Evolutionary conservation across 2,888 invertebrate species (phyloP).

Genomic region (Adineta ricciae): DNA sequence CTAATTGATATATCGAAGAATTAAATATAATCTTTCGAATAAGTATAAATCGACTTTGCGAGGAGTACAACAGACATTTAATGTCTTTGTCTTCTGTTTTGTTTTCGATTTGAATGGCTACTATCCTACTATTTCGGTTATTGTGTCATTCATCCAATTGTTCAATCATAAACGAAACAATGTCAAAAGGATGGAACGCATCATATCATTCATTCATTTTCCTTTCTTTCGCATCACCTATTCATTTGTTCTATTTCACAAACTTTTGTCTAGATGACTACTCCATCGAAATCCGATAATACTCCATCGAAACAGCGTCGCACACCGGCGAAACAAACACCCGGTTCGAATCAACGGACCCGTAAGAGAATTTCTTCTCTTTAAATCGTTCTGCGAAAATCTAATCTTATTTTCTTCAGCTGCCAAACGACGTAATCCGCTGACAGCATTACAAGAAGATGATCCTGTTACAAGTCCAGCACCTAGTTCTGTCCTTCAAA

Average conservation of each 20-base stretch:
- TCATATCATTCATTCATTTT: not conserved
- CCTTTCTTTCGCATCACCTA: not conserved
- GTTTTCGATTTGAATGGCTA: not conserved
- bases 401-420: not conserved
- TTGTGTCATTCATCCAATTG: not conserved
- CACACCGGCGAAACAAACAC: not conserved
- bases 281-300: not conserved
- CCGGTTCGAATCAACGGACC: not conserved
- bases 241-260: not conserved
- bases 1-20: not conserved
- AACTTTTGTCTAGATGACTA: not conserved
- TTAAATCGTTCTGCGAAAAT: too few species aligned
- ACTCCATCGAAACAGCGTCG: conserved; percentile 1
- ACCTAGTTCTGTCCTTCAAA: not conserved
- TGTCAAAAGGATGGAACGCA: not conserved
- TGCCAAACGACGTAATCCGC: not conserved
- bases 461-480: not conserved
- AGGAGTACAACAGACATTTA: too few species aligned
- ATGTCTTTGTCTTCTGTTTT: not conserved
- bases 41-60: not conserved
- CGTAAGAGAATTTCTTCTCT: not conserved
- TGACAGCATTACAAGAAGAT: conserved; percentile 19
- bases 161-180: not conserved
- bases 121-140: not conserved
- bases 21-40: not conserved